These are phyloP conservation scores for Pteromalus puparum DNA, from an alignment of 1,140 invertebrate species.

Conservation along the genomic window DNA sequence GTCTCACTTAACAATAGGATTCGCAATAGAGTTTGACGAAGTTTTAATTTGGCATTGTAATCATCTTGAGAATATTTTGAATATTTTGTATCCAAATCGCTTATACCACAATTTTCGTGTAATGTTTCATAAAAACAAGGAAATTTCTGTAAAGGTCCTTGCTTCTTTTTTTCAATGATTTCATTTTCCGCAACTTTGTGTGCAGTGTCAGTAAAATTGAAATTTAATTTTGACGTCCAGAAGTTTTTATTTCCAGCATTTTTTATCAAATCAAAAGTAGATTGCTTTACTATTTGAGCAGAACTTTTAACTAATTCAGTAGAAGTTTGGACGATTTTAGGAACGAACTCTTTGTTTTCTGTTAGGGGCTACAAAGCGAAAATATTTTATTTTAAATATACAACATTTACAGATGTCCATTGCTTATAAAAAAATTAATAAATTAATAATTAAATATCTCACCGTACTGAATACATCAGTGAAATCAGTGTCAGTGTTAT, in stretches of 20 bases:
- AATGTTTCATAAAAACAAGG: slow-evolving; percentile 71
- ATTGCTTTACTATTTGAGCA: slow-evolving; percentile 69
- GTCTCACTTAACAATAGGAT: slow-evolving; percentile 71
- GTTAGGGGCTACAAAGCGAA: slow-evolving; percentile 63
- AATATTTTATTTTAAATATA: slow-evolving; percentile 34
- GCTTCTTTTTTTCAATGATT: slow-evolving; percentile 42
- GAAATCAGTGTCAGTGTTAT: slow-evolving; percentile 34
- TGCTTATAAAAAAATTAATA: slow-evolving; percentile 1
- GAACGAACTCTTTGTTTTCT: slow-evolving; percentile 70
- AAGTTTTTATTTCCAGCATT: slow-evolving; percentile 67
- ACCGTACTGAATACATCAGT: slow-evolving; percentile 34
- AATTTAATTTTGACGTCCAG: slow-evolving; percentile 69
- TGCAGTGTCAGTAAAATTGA: slow-evolving; percentile 56
- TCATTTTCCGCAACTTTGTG: slow-evolving; percentile 58
- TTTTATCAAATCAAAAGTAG: slow-evolving; percentile 69
- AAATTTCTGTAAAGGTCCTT: slow-evolving; percentile 67
- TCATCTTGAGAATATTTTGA: slow-evolving; percentile 66
- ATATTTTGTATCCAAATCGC: slow-evolving; percentile 68
- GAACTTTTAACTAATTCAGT: slow-evolving; percentile 70
- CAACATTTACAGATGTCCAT: background rate
- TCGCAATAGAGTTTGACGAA: slow-evolving; percentile 70
- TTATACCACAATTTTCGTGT: slow-evolving; percentile 61
- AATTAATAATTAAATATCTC: slow-evolving; percentile 28
- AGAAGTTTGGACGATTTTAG: slow-evolving; percentile 71
- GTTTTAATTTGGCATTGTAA: slow-evolving; percentile 67